Evolutionary conservation across 1,140 invertebrate genomes (phyloP).

Genomic region (Nebria ingens): DNA sequence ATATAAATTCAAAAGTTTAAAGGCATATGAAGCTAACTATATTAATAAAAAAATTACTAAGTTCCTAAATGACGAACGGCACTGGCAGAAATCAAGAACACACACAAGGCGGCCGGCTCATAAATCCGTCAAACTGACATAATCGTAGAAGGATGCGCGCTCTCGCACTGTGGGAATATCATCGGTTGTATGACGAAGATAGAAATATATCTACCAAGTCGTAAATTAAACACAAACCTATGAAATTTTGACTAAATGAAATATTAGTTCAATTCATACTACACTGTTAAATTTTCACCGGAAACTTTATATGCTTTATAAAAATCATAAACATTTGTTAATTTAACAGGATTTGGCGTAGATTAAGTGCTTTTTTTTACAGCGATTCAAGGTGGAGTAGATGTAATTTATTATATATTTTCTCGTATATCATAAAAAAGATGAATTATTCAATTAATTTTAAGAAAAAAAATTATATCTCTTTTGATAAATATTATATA

Average conservation of each 20-base stretch:
- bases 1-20: too few species aligned
- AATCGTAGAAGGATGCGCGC: background rate
- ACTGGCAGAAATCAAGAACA: conserved; percentile 1
- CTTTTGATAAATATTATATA: too few species aligned
- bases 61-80: too few species aligned
- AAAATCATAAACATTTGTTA: background rate
- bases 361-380: background rate
- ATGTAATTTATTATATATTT: background rate
- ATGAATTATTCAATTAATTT: background rate
- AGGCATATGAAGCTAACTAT: too few species aligned
- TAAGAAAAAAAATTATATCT: background rate
- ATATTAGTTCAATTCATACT: conserved; percentile 8
- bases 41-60: too few species aligned
- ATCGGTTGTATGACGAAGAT: background rate
- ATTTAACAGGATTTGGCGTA: background rate
- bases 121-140: conserved; percentile 8
- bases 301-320: background rate
- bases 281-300: background rate
- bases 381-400: background rate
- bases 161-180: background rate
- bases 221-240: background rate
- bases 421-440: background rate
- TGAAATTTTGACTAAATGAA: conserved; percentile 6
- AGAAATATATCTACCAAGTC: background rate
- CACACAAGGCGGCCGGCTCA: background rate